These are phyloP conservation scores for Barypeithes pellucidus DNA, from an alignment of 2,888 invertebrate genomes.

Conservation along the genomic window DNA sequence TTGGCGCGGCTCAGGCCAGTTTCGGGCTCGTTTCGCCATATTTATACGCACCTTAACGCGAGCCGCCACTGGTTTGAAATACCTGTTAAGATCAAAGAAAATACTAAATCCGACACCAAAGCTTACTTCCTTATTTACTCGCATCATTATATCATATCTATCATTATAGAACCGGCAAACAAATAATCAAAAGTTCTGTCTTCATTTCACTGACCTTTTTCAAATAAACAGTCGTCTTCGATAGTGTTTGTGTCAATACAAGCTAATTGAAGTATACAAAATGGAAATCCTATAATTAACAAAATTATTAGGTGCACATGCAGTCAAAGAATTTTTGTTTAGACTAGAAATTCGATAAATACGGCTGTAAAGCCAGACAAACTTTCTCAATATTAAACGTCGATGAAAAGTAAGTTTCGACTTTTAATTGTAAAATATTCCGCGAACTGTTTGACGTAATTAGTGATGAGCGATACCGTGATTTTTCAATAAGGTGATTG, in stretches of 20 bases:
- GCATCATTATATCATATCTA: slow-evolving; percentile 5
- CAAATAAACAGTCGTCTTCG: neutral
- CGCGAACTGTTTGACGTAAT: neutral
- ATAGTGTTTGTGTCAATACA: slow-evolving; percentile 12
- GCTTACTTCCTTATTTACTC: neutral
- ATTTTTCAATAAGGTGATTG: no score
- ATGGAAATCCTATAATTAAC: slow-evolving; percentile 33
- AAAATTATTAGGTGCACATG: slow-evolving; percentile 27
- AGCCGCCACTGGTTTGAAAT: neutral
- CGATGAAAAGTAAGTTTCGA: slow-evolving; percentile 30
- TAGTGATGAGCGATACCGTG: no score
- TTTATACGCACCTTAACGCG: no score
- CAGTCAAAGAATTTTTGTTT: slow-evolving; percentile 33
- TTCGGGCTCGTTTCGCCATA: no score
- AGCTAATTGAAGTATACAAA: slow-evolving; percentile 25
- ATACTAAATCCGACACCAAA: neutral
- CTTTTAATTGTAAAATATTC: neutral
- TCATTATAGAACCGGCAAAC: neutral
- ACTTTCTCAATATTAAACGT: slow-evolving; percentile 25
- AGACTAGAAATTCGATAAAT: slow-evolving; percentile 27
- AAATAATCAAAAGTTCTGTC: neutral
- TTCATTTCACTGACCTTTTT: slow-evolving; percentile 11
- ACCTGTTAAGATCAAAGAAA: slow-evolving; percentile 2
- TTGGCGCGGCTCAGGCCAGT: no score
- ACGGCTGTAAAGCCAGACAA: slow-evolving; percentile 19